Evolutionary conservation across 2,888 invertebrate genomes (phyloP).

Genomic region (Listrodromus nycthemerus): DNA sequence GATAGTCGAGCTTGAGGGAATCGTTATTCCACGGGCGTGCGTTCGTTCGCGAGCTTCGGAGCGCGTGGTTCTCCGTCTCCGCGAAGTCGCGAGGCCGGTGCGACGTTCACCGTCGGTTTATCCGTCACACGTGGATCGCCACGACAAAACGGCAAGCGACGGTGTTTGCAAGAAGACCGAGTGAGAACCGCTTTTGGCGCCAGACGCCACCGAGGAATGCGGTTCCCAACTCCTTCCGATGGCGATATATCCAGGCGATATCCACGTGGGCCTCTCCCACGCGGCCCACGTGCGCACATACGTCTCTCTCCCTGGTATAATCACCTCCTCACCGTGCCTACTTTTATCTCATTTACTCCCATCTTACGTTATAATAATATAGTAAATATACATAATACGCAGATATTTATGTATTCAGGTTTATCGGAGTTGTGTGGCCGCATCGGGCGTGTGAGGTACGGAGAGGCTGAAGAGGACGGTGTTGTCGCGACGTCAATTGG

Average conservation of each 20-base stretch:
- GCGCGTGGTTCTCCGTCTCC: constrained; percentile 40
- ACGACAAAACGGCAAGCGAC: constrained; percentile 31
- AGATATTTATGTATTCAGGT: constrained; percentile 45
- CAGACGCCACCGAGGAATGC: constrained; percentile 80
- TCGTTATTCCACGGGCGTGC: constrained; percentile 62
- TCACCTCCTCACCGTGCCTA: constrained; percentile 7
- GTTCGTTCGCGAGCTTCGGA: constrained; percentile 35
- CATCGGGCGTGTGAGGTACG: constrained; percentile 20
- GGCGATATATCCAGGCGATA: constrained; percentile 44
- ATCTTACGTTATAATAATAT: constrained; percentile 54
- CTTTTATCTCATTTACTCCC: constrained; percentile 11
- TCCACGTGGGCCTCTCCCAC: constrained; percentile 76
- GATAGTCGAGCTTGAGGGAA: constrained; percentile 46
- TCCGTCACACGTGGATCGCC: constrained; percentile 39
- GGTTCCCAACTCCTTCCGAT: constrained; percentile 76
- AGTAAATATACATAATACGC: constrained; percentile 39
- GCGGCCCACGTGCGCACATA: constrained; percentile 69
- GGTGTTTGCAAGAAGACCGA: constrained; percentile 27
- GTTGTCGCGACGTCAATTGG: constrained; percentile 52
- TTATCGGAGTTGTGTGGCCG: constrained; percentile 47
- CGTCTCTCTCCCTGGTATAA: constrained; percentile 44
- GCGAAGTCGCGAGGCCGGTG: constrained; percentile 17
- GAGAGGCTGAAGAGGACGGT: not conserved
- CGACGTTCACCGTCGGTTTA: constrained; percentile 17
- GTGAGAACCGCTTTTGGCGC: constrained; percentile 81